Evolutionary conservation across 2,888 invertebrate genomes (phyloP).

Genomic region (Meta bourneti): DNA sequence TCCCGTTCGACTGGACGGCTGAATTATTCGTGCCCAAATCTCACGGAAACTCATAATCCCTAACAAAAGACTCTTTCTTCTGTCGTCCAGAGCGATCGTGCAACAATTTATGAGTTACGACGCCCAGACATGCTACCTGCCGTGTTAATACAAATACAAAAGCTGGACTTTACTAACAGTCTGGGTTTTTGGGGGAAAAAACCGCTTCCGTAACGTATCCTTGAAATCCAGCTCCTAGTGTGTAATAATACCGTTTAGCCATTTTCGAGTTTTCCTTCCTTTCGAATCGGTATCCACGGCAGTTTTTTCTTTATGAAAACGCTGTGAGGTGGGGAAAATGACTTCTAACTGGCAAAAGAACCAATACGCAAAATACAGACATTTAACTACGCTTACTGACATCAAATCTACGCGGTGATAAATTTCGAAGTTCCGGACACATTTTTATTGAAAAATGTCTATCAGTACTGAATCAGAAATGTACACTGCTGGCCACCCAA

Average conservation of each 20-base stretch:
- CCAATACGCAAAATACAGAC: background rate
- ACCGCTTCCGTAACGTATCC: constrained; percentile 35
- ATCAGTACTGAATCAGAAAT: too few relatives aligned
- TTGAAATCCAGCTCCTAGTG: constrained; percentile 1
- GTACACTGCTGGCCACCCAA: too few relatives aligned
- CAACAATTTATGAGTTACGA: constrained; percentile 66
- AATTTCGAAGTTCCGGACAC: too few relatives aligned
- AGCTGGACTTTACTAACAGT: constrained; percentile 38
- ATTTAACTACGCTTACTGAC: background rate
- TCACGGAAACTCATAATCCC: constrained; percentile 63
- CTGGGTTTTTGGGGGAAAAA: background rate
- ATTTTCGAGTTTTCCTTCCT: background rate
- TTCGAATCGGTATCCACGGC: background rate
- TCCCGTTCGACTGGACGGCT: background rate
- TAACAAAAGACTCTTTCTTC: constrained; percentile 67
- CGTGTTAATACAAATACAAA: constrained; percentile 67
- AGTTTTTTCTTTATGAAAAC: background rate
- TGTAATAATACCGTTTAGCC: background rate
- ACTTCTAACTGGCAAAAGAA: too few relatives aligned
- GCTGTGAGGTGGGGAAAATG: background rate
- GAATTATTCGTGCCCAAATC: constrained; percentile 61
- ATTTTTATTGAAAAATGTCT: too few relatives aligned
- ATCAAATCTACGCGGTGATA: too few relatives aligned
- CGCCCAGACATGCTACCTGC: constrained; percentile 58
- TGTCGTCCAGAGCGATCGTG: constrained; percentile 55